Base-by-base conservation (phyloP, 2,888 invertebrate genomes). In the Stenodema calcarata region DNA sequence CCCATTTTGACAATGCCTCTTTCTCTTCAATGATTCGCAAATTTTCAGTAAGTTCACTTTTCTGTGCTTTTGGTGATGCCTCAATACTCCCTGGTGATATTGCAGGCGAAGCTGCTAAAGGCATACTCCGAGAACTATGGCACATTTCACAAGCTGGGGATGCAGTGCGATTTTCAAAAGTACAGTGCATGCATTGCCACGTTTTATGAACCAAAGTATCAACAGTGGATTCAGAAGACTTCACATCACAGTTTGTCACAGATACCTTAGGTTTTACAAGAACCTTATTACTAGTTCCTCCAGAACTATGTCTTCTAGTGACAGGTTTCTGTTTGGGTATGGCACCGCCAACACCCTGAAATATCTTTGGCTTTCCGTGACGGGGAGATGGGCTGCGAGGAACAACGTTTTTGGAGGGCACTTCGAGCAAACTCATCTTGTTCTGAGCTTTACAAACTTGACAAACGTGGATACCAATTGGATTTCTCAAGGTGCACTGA, bases 1-100 rank as follows among this genome's bases (percentile, higher is more conserved):
- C 95, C 97, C 98, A 98, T 90, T 96, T 96, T 89, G 96, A 95
- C 91, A 95, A 93, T 6, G 97, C 97, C 90, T 97, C 95, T 88
- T 95, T 94, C 91, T 98, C 98, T 90, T 98, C 97, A 75, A 95
- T 93, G 86, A 96, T 93, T 0, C 97, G 92, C 78, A 96, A 91
- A 88, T 96, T 95, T 90, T 96, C 96, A 95, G 96, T 96, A 4
- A 96, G 94, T 70, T 95, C 95, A 89, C 96, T 96, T 90, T 96
- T 96, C 88, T 80, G 88, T 47, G 85, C 89, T 84, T 80, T 88
- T 18, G 87, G 87, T 18, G 73, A 69, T 7, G 81, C n/a, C 41
- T 87, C 84, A 44, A 76, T 27, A 44, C 23, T 86, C 44, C 18
- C 78, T 16, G 85, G 84, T 14, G 91, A 89, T 91, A 92, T 89